These are phyloP conservation scores for Lethocerus indicus DNA, from an alignment of 1,140 invertebrate genomes.

Conservation along the genomic window DNA sequence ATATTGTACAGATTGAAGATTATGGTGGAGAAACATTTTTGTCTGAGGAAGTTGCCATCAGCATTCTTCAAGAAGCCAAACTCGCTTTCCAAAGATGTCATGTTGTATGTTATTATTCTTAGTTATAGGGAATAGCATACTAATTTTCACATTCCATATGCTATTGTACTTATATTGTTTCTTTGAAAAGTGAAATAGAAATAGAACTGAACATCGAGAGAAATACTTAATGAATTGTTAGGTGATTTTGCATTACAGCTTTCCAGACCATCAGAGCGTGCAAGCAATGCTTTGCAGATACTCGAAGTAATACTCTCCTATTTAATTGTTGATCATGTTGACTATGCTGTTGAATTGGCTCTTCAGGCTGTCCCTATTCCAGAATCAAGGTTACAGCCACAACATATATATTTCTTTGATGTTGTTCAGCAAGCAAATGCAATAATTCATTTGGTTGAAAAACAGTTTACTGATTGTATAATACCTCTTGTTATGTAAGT, in stretches of 20 bases:
- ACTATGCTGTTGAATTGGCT: conserved; percentile 89
- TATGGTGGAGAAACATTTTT: conserved; percentile 95
- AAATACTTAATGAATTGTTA: neutral
- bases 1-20: conserved; percentile 84
- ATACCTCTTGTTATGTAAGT: conserved; percentile 73
- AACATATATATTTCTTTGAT: conserved; percentile 89
- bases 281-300: conserved; percentile 64
- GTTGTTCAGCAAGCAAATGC: conserved; percentile 88
- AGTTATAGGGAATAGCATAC: neutral
- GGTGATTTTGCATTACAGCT: conserved; percentile 34
- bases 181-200: neutral
- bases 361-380: conserved; percentile 80
- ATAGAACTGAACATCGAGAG: neutral
- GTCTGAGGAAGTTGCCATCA: conserved; percentile 90
- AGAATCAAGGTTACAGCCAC: conserved; percentile 56
- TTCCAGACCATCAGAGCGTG: conserved; percentile 60
- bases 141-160: neutral
- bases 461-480: conserved; percentile 80
- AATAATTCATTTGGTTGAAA: conserved; percentile 89
- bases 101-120: conserved; percentile 33
- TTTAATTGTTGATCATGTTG: conserved; percentile 81
- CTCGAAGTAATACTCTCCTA: conserved; percentile 76
- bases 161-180: neutral
- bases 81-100: conserved; percentile 78
- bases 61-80: conserved; percentile 81